Evolutionary conservation across 2,888 invertebrate genomes (phyloP), one percentile per base, ranked within the genome.

Genomic region (Ectemnius lituratus): DNA sequence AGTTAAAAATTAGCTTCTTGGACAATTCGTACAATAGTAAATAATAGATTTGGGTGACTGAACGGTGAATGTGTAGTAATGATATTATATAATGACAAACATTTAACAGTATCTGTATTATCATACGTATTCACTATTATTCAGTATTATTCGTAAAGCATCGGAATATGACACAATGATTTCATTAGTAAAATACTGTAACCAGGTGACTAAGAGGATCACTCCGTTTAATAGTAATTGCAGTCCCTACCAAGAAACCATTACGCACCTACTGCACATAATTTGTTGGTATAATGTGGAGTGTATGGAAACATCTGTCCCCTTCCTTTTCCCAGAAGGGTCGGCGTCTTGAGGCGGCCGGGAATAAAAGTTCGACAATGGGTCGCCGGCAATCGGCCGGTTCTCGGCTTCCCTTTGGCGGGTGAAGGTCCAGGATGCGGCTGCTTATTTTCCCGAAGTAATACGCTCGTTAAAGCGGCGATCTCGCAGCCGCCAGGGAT

Each of bases 281-380:
- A 84, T 82, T 84, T 84, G 80, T 84, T 84, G 84, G 81, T 73
- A 46, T 77, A 73, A 18, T 52, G 47, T 23, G 60, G 20, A 49
- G 45, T 62, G 68, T 64, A 80, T 77, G 82, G 69, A 27, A 67
- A 73, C 85, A 84, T 82, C 85, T 80, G 85, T 79, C 79, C 62
- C 46, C 18, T 56, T 62, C 49, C 47, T 66, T 52, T 80, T 80
- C 80, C 47, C 52, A 27, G 81, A 80, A 80, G 68, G 71, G 57
- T 28, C 13, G 62, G 70, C 73, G 73, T 67, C 73, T 72, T 65
- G 49, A 57, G 13, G 18, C 52, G 47, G 37, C 58, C 62, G 58
- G 56, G 66, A 75, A 71, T 76, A 71, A 75, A 37, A 68, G 75
- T 63, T 20, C 46, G 57, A 60, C 56, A 56, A 45, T 56, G 56